phyloP scores from a whole-genome alignment of 1,140 invertebrate species.

The Pseudomyrmex cubaensis region DNA sequence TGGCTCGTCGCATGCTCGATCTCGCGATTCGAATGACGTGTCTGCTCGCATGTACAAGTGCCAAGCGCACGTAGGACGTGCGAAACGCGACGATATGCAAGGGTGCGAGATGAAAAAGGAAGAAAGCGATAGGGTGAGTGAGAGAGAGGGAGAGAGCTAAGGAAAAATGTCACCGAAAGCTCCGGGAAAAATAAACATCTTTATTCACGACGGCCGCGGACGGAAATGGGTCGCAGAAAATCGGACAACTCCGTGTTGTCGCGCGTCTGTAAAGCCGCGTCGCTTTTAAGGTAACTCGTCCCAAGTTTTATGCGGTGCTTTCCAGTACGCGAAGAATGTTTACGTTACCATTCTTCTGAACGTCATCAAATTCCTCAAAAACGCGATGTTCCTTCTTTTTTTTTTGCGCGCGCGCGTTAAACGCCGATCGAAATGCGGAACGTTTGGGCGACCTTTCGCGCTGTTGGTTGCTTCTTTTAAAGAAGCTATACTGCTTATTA shows the following conservation, averaged over 20 bases:
- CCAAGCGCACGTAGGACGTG: constrained; percentile 57
- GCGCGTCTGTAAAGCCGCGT: constrained; percentile 39
- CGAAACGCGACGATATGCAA: constrained; percentile 58
- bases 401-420: not conserved
- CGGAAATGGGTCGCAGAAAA: constrained; percentile 75
- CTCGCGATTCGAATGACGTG: constrained; percentile 33
- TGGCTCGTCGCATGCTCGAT: constrained; percentile 10
- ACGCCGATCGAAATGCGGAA: constrained; percentile 3
- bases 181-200: constrained; percentile 67
- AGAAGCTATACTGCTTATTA: constrained; percentile 29
- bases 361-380: constrained; percentile 60
- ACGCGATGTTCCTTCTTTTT: constrained; percentile 55
- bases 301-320: constrained; percentile 38
- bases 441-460: not conserved
- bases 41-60: constrained; percentile 45
- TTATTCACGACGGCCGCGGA: constrained; percentile 64
- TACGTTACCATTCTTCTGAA: constrained; percentile 34
- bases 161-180: constrained; percentile 44
- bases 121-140: not conserved
- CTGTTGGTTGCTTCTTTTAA: not conserved
- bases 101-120: not conserved
- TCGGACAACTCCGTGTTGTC: constrained; percentile 64
- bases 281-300: constrained; percentile 42
- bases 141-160: constrained; percentile 13
- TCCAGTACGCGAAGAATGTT: constrained; percentile 38